Base-by-base conservation (phyloP, 2,888 invertebrate genomes). In the Leptopilina myrica region DNA sequence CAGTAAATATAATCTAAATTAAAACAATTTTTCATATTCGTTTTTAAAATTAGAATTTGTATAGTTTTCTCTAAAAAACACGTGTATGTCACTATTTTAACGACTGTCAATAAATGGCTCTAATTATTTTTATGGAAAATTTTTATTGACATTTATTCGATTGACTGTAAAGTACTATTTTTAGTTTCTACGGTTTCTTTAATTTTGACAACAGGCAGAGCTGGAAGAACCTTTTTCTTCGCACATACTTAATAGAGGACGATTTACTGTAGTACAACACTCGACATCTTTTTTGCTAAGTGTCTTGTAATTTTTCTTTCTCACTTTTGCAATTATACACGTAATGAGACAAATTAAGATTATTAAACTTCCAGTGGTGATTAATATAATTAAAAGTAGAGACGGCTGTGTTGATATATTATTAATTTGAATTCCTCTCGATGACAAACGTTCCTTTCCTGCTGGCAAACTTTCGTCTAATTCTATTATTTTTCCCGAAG, bases 271-370 rank as follows among this genome's bases (percentile, higher is more conserved):
- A 64, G 79, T 78, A 64, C 80, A 79, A 9, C 4, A 64, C 5
- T 75, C 80, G 14, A 69, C 79, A 40, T 66, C 66, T 56, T 53
- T 62, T 15, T 59, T 78, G 53, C 80, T 78, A 14, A 83, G 33
- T 15, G 77, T 78, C 14, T 80, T 78, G n/a, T 83, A 82, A 69
- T 83, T 82, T 40, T 82, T 83, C 53, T 79, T 82, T 33, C 77
- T 83, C 78, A 79, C 80, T 40, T 56, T 69, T 15, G 56, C 79
- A 64, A 81, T 73, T 20, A 79, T 75, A 62, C 64, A 66, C 49
- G 79, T 12, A 12, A 76, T 75, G 14, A 83, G 65, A 14, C 80
- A 80, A 26, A 80, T 79, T 15, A 83, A 62, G 53, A 82, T 64
- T 9, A 83, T 20, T 9, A 83, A 43, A 56, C 76, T 75, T 40